Percentiles rank a stretch among this genome's conserved stretches.
Conservation (phyloP, 1,140 invertebrate genomes). For the Caenorhabditis latens region DNA sequence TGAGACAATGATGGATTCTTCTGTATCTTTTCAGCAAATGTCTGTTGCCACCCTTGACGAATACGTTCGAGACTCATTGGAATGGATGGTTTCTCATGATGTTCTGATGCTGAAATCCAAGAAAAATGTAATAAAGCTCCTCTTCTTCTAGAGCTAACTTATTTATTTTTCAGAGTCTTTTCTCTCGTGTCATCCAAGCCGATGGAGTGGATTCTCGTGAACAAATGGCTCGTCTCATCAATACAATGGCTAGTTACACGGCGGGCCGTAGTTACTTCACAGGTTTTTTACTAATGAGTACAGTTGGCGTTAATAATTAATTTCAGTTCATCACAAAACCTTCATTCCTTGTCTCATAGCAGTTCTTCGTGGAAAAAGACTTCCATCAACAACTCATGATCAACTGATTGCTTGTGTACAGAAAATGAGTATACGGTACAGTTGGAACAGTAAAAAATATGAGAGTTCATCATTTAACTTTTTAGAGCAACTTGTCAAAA, state of each 20-base stretch:
- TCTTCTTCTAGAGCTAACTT: background rate
- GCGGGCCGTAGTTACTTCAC: conserved; percentile 53
- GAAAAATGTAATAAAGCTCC: conserved; percentile 52
- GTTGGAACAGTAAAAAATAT: too few species aligned
- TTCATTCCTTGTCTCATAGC: conserved; percentile 56
- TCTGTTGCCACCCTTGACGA: conserved; percentile 40
- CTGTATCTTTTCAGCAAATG: conserved; percentile 56
- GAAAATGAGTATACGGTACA: conserved; percentile 53
- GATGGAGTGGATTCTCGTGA: conserved; percentile 59
- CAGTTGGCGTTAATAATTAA: background rate
- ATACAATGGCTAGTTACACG: conserved; percentile 57
- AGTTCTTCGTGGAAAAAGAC: conserved; percentile 43
- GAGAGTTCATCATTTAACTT: background rate
- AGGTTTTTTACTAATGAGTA: background rate
- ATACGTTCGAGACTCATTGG: conserved; percentile 50
- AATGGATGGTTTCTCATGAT: conserved; percentile 60
- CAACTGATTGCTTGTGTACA: conserved; percentile 59
- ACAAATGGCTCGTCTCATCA: conserved; percentile 56
- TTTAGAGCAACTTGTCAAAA: conserved; percentile 55
- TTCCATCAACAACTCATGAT: conserved; percentile 57
- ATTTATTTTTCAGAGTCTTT: conserved; percentile 27
- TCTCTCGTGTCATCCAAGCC: conserved; percentile 55
- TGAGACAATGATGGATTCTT: too few species aligned
- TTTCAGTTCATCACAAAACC: conserved; percentile 58
- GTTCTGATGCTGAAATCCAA: conserved; percentile 50